These are phyloP conservation scores for Sinonovacula constricta DNA, from an alignment of 1,140 invertebrate genomes.

Conservation along the genomic window DNA sequence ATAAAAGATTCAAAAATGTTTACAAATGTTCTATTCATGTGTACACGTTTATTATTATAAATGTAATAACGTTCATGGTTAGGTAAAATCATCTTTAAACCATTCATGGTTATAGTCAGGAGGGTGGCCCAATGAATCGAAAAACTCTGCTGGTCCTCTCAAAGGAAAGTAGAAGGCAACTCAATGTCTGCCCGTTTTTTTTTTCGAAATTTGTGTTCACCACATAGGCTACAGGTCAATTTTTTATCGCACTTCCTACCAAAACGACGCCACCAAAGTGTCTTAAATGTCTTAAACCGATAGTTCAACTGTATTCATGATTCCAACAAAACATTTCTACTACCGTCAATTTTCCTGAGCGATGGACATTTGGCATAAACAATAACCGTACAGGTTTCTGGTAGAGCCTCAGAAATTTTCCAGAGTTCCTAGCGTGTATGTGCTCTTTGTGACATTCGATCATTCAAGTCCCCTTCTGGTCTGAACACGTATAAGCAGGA, in stretches of 20 bases:
- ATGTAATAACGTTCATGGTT: conserved; percentile 1
- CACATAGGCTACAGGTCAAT: background rate
- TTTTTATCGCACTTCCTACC: background rate
- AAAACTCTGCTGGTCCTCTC: background rate
- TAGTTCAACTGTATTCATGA: conserved; percentile 1
- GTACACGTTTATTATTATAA: background rate
- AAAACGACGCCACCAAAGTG: background rate
- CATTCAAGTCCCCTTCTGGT: background rate
- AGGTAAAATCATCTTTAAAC: background rate
- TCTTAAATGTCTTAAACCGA: background rate
- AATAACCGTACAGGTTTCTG: background rate
- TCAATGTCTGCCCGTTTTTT: background rate
- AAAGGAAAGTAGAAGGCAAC: background rate
- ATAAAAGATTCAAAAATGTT: background rate
- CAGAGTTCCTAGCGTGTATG: background rate
- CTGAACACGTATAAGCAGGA: background rate
- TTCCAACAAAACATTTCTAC: background rate
- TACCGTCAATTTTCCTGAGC: background rate
- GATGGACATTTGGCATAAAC: background rate
- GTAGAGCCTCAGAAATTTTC: background rate
- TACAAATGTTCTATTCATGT: background rate
- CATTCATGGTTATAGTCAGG: background rate
- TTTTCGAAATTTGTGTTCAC: background rate
- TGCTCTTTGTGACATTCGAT: background rate
- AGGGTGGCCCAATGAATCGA: background rate